Conservation (phyloP, 1,140 invertebrate species). For the Chironomus striatipennis region DNA sequence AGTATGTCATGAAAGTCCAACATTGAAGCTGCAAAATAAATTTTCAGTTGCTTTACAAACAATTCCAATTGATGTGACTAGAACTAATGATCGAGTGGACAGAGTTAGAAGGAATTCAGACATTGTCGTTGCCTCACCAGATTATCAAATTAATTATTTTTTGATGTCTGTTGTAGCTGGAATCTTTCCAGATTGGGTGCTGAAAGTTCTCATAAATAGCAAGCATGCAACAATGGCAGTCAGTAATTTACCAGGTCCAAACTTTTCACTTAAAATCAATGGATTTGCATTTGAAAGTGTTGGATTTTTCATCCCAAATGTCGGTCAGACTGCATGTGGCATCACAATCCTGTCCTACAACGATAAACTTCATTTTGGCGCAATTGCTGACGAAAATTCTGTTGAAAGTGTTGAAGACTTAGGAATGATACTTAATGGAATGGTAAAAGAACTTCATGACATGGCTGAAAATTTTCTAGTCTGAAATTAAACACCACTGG, state of each 20-base stretch:
- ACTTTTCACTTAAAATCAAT: slow-evolving; percentile 29
- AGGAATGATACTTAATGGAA: background rate
- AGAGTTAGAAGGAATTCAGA: slow-evolving; percentile 31
- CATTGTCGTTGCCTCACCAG: slow-evolving; percentile 29
- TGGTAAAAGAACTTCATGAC: background rate
- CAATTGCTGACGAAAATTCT: slow-evolving; percentile 35
- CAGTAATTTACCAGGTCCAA: slow-evolving; percentile 37
- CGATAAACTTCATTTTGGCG: slow-evolving; percentile 34
- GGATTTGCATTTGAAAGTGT: slow-evolving; percentile 34
- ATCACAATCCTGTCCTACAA: slow-evolving; percentile 36
- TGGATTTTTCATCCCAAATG: slow-evolving; percentile 37
- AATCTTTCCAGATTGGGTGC: slow-evolving; percentile 31
- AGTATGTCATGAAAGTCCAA: slow-evolving; percentile 29
- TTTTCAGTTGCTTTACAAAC: slow-evolving; percentile 36
- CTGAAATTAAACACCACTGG: too few relatives aligned
- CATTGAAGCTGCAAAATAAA: slow-evolving; percentile 31
- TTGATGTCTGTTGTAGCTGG: slow-evolving; percentile 34
- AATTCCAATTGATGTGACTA: slow-evolving; percentile 31
- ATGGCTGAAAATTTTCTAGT: slow-evolving; percentile 2
- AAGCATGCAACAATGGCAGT: slow-evolving; percentile 35
- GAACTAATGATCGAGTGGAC: slow-evolving; percentile 26
- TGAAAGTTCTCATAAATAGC: slow-evolving; percentile 31
- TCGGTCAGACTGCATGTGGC: slow-evolving; percentile 34
- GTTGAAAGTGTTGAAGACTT: slow-evolving; percentile 28
- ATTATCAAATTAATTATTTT: slow-evolving; percentile 36